Evolutionary conservation across 1,140 invertebrate genomes (phyloP), one percentile per base, ranked within the genome.

Genomic region (Zaprionus ghesquierei): DNA sequence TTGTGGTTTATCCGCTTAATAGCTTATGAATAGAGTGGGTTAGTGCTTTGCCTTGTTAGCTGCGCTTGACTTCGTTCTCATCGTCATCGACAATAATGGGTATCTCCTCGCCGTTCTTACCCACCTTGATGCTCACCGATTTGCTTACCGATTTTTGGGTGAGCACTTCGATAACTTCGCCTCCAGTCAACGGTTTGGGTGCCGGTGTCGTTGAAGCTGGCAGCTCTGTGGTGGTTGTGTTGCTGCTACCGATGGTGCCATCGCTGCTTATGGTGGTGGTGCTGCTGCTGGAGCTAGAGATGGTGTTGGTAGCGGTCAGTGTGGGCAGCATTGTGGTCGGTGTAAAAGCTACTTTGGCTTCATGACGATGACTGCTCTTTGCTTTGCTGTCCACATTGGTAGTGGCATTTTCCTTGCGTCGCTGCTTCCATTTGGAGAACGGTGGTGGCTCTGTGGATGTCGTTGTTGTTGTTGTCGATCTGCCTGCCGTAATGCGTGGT

Each of bases 141-240:
- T 84, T 89, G 46, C 90, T 91, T 2, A 91, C 90, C 5, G 90
- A 91, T 46, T 91, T 91, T 23, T 91, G 90, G 38, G 90, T 91
- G 6, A 91, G 79, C 56, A 91, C 81, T 49, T 91, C 90, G 25
- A 84, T 56, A 15, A 84, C 63, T 61, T 87, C 76, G 25, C 61
- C 25, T 1, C 22, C 49, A 20, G 13, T 27, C n/a, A 29, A 50
- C 3, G 80, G 31, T 60, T 33, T 22, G 35, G 27, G 20, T 51
- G 35, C 27, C 31, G 41, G 33, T 41, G 50, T 55, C n/a, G 58
- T 5, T 13, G 51, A 0, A 2, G 23, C 4, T 61, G 72, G 12
- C 3, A 27, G 9, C 31, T 59, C 51, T 44, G 51, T 49, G 62
- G 5, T 15, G 20, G 0, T 33, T 44, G 51, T 49, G 62, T 3